A percentile compares a stretch with the other conserved stretches of the same genome.
Evolutionary conservation across 2,113 vertebrate species (phyloP).

Genomic region (Cynocephalus volans): DNA sequence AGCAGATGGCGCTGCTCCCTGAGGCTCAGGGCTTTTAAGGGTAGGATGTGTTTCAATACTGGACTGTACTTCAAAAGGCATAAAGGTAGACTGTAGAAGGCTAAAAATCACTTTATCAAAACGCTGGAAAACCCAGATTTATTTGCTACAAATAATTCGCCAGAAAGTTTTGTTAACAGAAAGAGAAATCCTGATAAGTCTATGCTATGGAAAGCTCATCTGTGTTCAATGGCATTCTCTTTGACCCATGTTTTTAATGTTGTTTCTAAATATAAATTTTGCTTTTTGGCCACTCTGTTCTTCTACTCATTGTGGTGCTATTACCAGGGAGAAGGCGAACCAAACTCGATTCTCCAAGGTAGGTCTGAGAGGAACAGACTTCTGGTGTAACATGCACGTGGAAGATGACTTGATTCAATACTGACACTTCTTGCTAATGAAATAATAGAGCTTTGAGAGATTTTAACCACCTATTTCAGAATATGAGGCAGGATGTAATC

Average conservation of each 20-base stretch:
- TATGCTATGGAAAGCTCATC: background rate
- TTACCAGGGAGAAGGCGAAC: conserved; percentile 2
- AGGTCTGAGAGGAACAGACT: background rate
- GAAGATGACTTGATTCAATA: background rate
- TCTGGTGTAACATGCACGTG: background rate
- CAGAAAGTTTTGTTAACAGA: background rate
- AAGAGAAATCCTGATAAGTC: background rate
- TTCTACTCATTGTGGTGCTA: background rate
- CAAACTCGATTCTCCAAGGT: background rate
- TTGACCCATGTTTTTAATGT: background rate
- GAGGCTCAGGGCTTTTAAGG: background rate
- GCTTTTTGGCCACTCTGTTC: background rate
- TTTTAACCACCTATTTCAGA: conserved; percentile 27
- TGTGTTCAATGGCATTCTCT: conserved; percentile 10
- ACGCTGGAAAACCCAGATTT: background rate
- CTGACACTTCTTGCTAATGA: background rate
- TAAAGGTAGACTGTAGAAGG: background rate
- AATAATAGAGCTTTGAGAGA: background rate
- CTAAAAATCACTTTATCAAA: background rate
- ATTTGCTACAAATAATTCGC: background rate
- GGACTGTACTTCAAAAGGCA: background rate
- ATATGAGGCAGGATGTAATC: background rate
- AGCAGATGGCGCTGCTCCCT: conserved; percentile 83
- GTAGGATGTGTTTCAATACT: background rate
- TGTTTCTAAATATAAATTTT: conserved; percentile 26